Evolutionary conservation across 2,888 invertebrate genomes (phyloP).

Genomic region (Pachymerium ferrugineum): DNA sequence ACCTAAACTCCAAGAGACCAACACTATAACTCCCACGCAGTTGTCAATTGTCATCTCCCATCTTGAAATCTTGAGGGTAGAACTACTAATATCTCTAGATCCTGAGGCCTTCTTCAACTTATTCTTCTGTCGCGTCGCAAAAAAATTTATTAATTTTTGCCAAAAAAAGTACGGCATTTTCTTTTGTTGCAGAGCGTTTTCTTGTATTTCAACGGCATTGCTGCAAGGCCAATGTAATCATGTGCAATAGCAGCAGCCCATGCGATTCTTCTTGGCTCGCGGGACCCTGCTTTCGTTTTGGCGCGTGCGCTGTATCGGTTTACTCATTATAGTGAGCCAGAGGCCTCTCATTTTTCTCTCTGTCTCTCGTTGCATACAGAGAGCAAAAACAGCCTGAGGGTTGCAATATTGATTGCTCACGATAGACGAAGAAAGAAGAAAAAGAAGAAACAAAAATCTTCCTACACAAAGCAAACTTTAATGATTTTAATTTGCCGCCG

Average conservation of each 20-base stretch:
- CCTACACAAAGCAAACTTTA: slow-evolving; percentile 15
- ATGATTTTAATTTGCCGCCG: slow-evolving; percentile 25
- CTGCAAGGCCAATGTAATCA: slow-evolving; percentile 18
- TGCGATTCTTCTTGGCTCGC: slow-evolving; percentile 11
- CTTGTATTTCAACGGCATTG: background rate
- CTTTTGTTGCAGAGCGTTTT: background rate
- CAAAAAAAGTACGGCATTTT: background rate
- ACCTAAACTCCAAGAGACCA: too few species aligned
- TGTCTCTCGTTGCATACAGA: slow-evolving; percentile 27
- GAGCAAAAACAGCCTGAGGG: slow-evolving; percentile 19
- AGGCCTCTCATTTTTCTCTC: slow-evolving; percentile 28
- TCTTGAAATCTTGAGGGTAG: too few species aligned
- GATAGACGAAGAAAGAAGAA: background rate
- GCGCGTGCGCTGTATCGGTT: slow-evolving; percentile 30
- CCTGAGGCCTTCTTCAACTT: too few species aligned
- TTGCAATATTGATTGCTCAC: slow-evolving; percentile 20
- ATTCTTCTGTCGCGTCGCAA: too few species aligned
- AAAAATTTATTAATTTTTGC: too few species aligned
- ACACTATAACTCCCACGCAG: too few species aligned
- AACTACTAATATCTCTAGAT: too few species aligned
- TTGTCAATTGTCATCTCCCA: too few species aligned
- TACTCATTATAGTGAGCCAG: slow-evolving; percentile 27
- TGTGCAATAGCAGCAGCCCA: slow-evolving; percentile 20
- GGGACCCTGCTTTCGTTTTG: background rate
- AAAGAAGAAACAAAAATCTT: background rate